These are phyloP conservation scores for Monochamus alternatus DNA, from an alignment of 2,888 invertebrate species.

Conservation along the genomic window DNA sequence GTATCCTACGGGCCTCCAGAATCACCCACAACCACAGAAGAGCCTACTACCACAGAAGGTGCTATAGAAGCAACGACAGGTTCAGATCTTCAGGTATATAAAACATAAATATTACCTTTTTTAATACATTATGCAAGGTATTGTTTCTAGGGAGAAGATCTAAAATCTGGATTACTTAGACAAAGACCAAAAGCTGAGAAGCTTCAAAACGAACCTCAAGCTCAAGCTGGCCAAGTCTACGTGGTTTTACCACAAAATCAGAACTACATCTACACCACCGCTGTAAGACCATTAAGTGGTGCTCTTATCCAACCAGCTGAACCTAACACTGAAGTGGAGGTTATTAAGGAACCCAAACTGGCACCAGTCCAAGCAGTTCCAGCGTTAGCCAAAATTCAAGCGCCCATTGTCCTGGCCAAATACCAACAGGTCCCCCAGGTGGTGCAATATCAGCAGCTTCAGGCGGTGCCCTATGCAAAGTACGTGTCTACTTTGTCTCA, in stretches of 20 bases:
- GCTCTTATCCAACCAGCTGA: conserved; percentile 12
- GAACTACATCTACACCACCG: conserved; percentile 60
- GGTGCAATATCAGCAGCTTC: conserved; percentile 40
- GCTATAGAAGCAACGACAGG: background rate
- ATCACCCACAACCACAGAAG: conserved; percentile 33
- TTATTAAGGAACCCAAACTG: conserved; percentile 46
- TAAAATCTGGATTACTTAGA: conserved; percentile 47
- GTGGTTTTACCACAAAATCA: conserved; percentile 63
- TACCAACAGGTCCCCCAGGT: conserved; percentile 33
- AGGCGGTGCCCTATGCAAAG: conserved; percentile 40
- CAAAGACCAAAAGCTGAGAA: conserved; percentile 51
- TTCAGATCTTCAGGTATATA: conserved; percentile 20
- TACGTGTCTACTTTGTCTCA: conserved; percentile 49
- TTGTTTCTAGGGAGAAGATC: conserved; percentile 59
- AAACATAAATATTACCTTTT: background rate
- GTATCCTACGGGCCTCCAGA: conserved; percentile 42
- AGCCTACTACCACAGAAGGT: conserved; percentile 1
- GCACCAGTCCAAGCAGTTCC: conserved; percentile 56
- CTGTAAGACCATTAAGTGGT: conserved; percentile 31
- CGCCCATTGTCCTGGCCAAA: conserved; percentile 37
- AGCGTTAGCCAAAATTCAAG: conserved; percentile 53
- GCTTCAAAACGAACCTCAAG: conserved; percentile 34
- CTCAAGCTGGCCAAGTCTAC: conserved; percentile 47
- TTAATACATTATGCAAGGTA: background rate
- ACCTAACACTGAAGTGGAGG: conserved; percentile 33